Evolutionary conservation across 1,140 invertebrate genomes (phyloP).

Genomic region (Pygmarrhopalites habei): DNA sequence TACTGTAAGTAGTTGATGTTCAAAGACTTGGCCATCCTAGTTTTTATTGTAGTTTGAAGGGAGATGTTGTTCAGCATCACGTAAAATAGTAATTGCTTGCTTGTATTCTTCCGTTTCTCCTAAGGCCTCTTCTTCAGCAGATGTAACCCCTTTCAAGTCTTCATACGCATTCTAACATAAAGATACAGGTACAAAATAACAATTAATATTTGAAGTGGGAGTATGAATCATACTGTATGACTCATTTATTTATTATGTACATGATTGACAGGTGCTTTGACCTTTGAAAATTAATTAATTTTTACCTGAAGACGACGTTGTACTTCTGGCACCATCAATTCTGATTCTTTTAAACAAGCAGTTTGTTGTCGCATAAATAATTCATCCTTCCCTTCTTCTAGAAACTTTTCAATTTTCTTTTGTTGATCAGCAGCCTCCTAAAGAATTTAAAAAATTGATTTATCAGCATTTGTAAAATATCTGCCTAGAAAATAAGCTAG

Average conservation of each 20-base stretch:
- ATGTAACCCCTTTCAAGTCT: constrained; percentile 65
- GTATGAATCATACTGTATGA: background rate
- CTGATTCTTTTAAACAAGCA: constrained; percentile 74
- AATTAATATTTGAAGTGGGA: background rate
- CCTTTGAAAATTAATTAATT: too few relatives aligned
- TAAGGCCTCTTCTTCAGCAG: constrained; percentile 59
- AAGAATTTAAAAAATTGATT: too few relatives aligned
- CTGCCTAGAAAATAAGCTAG: too few relatives aligned
- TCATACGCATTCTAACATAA: constrained; percentile 52
- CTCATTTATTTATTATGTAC: background rate
- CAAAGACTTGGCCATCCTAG: too few relatives aligned
- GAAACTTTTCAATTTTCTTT: constrained; percentile 66
- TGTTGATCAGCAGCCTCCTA: constrained; percentile 69
- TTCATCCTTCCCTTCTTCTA: constrained; percentile 52
- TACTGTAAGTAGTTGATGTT: too few relatives aligned
- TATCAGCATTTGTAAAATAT: too few relatives aligned
- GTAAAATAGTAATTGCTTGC: constrained; percentile 58
- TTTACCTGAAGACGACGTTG: constrained; percentile 61
- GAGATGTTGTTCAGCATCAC: constrained; percentile 58
- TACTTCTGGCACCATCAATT: constrained; percentile 85
- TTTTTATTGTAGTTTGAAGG: background rate
- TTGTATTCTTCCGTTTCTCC: constrained; percentile 64
- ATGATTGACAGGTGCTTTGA: too few relatives aligned
- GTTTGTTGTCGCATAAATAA: constrained; percentile 72
- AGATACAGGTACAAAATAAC: background rate